Base-by-base conservation (phyloP, 2,113 vertebrate genomes). In the Cynocephalus volans region DNA sequence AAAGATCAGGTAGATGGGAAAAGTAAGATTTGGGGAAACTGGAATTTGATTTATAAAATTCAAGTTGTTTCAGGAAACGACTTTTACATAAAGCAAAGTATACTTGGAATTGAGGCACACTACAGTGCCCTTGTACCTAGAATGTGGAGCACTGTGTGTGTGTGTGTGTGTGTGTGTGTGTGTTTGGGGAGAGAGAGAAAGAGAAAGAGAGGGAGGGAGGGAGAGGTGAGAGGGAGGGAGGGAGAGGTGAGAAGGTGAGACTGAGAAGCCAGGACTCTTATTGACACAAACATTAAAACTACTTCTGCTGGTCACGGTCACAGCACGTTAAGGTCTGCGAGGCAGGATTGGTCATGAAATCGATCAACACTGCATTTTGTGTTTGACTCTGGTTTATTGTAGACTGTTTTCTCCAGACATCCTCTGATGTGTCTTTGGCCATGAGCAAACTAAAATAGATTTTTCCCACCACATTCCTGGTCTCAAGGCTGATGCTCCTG, bases 371-470 rank as follows among this genome's bases (percentile, higher is more conserved):
- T 21, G 50, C 54, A 48, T 97, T 96, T 93, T 69, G 70, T 97
- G 89, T 97, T 96, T 33, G 48, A 73, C 50, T 80, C 54, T 15
- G 60, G 11, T 14, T 72, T 24, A 70, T 75, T 88, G 79, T 85
- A 56, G 96, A 77, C 60, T 36, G 50, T 92, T n/a, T 97, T 98
- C 96, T 93, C 45, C 1, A 95, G 87, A 93, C 56, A 94, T 60
- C 91, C 85, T 84, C 72, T 88, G 31, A 77, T 87, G 54, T 85
- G 72, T 65, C 58, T 95, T 67, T 70, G 91, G 95, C 93, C 52
- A 41, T 77, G 96, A 95, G 92, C 90, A 96, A 97, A 88, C 50
- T 87, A 83, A 97, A 97, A 93, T 26, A 69, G 97, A 98, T 94
- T 96, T 96, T 97, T 91, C 87, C 62, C 41, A 52, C 67, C 2